These are phyloP conservation scores for Meandrina meandrites DNA, from an alignment of 92 coral and sea anemone genomes.

Conservation along the genomic window DNA sequence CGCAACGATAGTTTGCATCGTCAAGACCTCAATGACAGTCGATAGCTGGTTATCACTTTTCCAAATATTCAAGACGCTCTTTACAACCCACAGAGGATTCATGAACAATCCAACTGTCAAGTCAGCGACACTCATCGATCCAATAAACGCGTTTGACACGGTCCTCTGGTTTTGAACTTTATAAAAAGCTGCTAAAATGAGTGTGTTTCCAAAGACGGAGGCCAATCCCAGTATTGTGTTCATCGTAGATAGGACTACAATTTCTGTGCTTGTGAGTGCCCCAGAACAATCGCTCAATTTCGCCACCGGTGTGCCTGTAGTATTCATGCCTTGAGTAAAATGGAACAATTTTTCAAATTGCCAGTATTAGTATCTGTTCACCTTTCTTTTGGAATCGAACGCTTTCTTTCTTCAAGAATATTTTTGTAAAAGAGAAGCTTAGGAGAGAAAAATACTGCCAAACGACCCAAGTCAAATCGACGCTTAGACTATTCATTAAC, in stretches of 20 bases:
- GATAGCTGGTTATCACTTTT: slow-evolving; percentile 44
- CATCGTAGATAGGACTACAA: slow-evolving; percentile 16
- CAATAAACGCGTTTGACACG: slow-evolving; percentile 47
- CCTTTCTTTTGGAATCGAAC: no score
- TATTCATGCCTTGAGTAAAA: not conserved
- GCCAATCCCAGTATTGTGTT: slow-evolving; percentile 7
- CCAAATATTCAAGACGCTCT: slow-evolving; percentile 41
- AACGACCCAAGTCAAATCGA: no score
- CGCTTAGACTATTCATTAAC: no score
- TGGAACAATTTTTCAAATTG: not conserved
- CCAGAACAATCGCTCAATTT: slow-evolving; percentile 10
- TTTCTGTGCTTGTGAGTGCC: slow-evolving; percentile 10
- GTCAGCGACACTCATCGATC: slow-evolving; percentile 52
- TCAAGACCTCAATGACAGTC: slow-evolving; percentile 36
- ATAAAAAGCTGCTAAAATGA: slow-evolving; percentile 43
- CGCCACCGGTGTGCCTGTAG: not conserved
- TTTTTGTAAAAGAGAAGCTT: no score
- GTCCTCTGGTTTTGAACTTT: slow-evolving; percentile 39
- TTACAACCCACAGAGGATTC: slow-evolving; percentile 51
- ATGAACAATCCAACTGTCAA: slow-evolving; percentile 41
- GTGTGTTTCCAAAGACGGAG: slow-evolving; percentile 19
- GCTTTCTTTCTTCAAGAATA: no score
- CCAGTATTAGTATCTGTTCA: no score
- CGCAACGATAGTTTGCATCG: slow-evolving; percentile 52
- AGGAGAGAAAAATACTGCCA: no score